These are phyloP conservation scores for Phalacrocorax brasilianus DNA, from an alignment of 2,113 vertebrate genomes.

Conservation along the genomic window DNA sequence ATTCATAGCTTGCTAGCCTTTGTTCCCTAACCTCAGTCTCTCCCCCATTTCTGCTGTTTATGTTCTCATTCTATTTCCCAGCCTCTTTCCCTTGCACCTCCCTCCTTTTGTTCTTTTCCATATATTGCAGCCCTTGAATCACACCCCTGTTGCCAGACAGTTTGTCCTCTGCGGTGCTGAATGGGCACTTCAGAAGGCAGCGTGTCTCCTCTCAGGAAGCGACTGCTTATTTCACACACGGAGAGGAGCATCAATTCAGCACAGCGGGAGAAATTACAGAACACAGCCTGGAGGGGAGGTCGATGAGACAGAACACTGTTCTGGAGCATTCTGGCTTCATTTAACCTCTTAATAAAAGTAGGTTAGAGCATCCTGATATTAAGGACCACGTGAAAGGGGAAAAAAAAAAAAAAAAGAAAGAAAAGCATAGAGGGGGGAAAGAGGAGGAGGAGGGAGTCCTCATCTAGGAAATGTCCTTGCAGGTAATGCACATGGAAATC, in stretches of 20 bases:
- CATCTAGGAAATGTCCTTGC: not conserved
- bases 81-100: not conserved
- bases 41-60: not conserved
- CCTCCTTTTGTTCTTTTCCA: not conserved
- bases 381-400: not conserved
- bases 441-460: not conserved
- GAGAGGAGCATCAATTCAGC: conserved; percentile 10
- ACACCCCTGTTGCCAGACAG: conserved; percentile 13
- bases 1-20: not conserved
- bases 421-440: not conserved
- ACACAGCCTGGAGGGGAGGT: conserved; percentile 25
- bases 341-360: conserved; percentile 57
- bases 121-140: not conserved
- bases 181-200: conserved; percentile 4
- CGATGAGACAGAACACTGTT: conserved; percentile 30
- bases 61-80: not conserved
- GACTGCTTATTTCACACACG: not conserved
- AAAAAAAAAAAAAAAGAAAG: not conserved
- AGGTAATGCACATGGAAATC: not conserved
- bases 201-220: not conserved
- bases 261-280: conserved; percentile 23
- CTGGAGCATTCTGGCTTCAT: conserved; percentile 47
- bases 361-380: not conserved
- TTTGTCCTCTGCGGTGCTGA: conserved; percentile 16
- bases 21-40: not conserved